These are phyloP conservation scores for Tiaroga cobitis DNA, from an alignment of 2,797 vertebrate genomes.

Conservation along the genomic window DNA sequence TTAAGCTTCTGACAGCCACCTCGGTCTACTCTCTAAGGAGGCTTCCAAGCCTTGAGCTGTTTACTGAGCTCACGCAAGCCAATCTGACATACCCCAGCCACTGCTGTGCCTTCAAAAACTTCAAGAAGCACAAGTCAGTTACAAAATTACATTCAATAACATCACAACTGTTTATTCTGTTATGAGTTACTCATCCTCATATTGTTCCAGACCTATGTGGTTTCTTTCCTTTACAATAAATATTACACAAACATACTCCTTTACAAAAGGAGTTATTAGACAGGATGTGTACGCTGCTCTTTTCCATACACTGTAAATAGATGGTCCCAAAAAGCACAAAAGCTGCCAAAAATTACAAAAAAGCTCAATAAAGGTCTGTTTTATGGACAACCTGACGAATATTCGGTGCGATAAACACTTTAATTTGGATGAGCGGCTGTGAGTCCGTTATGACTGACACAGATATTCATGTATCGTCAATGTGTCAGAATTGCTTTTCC, in stretches of 20 bases:
- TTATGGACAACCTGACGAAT: background rate
- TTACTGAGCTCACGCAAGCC: conserved; percentile 82
- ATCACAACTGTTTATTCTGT: background rate
- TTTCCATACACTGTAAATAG: background rate
- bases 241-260: background rate
- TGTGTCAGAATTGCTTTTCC: background rate
- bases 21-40: conserved; percentile 84
- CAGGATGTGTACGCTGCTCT: background rate
- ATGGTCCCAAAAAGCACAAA: background rate
- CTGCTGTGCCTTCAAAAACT: conserved; percentile 90
- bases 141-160: background rate
- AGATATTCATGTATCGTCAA: background rate
- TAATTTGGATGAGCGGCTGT: no score
- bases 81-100: conserved; percentile 93
- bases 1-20: conserved; percentile 84
- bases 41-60: conserved; percentile 84
- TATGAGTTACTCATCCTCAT: background rate
- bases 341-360: background rate
- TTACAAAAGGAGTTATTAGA: background rate
- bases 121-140: conserved; percentile 71
- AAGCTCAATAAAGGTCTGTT: background rate
- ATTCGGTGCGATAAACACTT: background rate
- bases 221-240: background rate
- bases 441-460: background rate
- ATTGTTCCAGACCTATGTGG: background rate